Evolutionary conservation across 2,113 vertebrate genomes (phyloP).

Genomic region (Drymodes brunneopygia): DNA sequence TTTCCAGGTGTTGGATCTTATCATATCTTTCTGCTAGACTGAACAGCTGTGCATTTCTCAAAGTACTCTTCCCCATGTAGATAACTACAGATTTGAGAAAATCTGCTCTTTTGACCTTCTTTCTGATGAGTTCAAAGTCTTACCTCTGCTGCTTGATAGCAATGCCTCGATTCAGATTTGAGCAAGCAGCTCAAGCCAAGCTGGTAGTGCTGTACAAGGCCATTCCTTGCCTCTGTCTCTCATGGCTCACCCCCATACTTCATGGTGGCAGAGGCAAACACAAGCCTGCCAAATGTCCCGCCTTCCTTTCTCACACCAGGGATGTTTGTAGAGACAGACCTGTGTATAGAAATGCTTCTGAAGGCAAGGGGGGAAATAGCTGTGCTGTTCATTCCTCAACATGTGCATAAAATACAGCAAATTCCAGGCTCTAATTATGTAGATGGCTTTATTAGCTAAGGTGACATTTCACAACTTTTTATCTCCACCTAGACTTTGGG

Average conservation of each 20-base stretch:
- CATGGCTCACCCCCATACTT: not conserved
- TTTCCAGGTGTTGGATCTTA: not conserved
- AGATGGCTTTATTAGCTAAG: not conserved
- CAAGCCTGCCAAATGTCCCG: not conserved
- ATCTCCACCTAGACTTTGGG: not conserved
- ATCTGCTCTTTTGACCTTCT: slow-evolving; percentile 8
- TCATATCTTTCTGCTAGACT: not conserved
- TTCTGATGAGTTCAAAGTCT: not conserved
- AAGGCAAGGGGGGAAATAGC: not conserved
- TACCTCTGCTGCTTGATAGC: not conserved
- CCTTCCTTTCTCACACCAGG: not conserved
- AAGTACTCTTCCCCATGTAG: not conserved
- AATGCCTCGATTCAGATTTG: not conserved
- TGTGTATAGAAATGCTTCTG: not conserved
- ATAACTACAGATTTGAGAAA: slow-evolving; percentile 1
- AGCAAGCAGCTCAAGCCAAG: not conserved
- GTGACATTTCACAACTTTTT: not conserved
- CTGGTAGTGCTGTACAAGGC: not conserved
- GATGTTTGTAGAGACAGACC: not conserved
- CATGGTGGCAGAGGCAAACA: not conserved
- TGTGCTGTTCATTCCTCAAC: not conserved
- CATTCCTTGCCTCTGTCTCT: not conserved
- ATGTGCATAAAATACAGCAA: not conserved
- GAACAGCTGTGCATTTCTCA: not conserved
- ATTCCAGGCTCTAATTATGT: not conserved